These are phyloP conservation scores for Myotis lucifugus DNA, from an alignment of 2,113 vertebrate species.

Conservation along the genomic window DNA sequence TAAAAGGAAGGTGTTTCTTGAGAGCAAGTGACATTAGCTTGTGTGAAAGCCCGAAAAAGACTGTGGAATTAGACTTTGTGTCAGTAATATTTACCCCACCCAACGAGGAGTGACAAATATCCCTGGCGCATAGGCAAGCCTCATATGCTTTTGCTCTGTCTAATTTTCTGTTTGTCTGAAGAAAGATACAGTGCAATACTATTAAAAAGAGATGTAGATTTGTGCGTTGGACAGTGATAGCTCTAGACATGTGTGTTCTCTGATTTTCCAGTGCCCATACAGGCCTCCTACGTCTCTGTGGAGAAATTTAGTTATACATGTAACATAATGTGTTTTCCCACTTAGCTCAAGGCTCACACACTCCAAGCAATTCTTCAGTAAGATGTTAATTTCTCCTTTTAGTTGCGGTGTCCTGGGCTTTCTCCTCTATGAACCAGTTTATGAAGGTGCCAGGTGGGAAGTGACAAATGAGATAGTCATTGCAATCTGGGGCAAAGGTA, in stretches of 20 bases:
- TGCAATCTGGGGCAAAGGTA: not conserved
- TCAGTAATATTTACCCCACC: not conserved
- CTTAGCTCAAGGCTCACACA: conserved; percentile 51
- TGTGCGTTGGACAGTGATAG: not conserved
- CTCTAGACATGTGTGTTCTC: not conserved
- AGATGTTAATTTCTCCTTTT: conserved; percentile 61
- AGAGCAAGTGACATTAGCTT: not conserved
- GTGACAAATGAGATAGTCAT: not conserved
- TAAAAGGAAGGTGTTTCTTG: conserved; percentile 17
- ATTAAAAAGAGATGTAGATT: conserved; percentile 5
- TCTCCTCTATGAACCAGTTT: not conserved
- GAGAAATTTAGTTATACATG: conserved; percentile 40
- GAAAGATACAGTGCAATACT: not conserved
- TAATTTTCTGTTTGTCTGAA: conserved; percentile 40
- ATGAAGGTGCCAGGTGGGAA: not conserved
- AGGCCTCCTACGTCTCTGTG: not conserved
- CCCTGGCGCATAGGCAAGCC: not conserved
- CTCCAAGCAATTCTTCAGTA: conserved; percentile 12
- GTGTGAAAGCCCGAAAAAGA: not conserved
- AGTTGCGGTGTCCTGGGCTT: conserved; percentile 49
- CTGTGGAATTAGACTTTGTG: not conserved
- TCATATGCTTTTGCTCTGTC: not conserved
- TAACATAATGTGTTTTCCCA: conserved; percentile 55
- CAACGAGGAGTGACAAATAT: not conserved
- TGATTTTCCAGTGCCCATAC: not conserved